These are phyloP conservation scores for Hirtodrosophila alboralis DNA, from an alignment of 2,888 invertebrate species.

Conservation along the genomic window DNA sequence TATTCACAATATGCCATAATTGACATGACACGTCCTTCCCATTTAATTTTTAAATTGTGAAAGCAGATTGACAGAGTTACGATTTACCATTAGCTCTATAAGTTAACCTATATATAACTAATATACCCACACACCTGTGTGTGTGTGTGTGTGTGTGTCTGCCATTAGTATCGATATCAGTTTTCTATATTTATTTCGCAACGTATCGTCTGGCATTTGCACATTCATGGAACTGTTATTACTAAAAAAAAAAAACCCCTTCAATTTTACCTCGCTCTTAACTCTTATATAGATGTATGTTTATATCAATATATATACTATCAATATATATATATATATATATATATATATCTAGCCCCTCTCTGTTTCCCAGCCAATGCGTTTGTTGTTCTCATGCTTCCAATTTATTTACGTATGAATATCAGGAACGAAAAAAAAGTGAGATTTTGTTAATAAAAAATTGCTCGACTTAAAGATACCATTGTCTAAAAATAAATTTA, in stretches of 20 bases:
- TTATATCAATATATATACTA: too few species aligned
- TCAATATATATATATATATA: too few species aligned
- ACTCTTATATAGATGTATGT: conserved; percentile 1
- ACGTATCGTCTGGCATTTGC: conserved; percentile 52
- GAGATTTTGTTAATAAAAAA: fast-evolving
- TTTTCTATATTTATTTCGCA: conserved; percentile 53
- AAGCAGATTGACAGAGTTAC: conserved; percentile 14
- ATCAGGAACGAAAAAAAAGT: conserved; percentile 17
- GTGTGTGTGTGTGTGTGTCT: conserved; percentile 14
- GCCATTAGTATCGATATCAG: conserved; percentile 58
- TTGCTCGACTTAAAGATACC: conserved; percentile 5
- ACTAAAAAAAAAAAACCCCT: too few species aligned
- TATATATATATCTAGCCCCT: not conserved
- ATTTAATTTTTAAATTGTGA: conserved; percentile 17
- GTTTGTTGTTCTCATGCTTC: conserved; percentile 10
- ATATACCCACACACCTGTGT: conserved; percentile 11
- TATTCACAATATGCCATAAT: conserved; percentile 21
- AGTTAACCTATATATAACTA: conserved; percentile 21
- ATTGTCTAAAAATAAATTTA: not conserved
- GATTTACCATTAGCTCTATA: conserved; percentile 30
- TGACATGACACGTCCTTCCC: conserved; percentile 34
- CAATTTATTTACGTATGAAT: conserved; percentile 27
- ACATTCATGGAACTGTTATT: conserved; percentile 53
- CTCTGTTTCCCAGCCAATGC: conserved; percentile 2
- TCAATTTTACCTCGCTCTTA: not conserved